Conservation (phyloP, 2,888 invertebrate species). For the Lepidonotus clava region DNA sequence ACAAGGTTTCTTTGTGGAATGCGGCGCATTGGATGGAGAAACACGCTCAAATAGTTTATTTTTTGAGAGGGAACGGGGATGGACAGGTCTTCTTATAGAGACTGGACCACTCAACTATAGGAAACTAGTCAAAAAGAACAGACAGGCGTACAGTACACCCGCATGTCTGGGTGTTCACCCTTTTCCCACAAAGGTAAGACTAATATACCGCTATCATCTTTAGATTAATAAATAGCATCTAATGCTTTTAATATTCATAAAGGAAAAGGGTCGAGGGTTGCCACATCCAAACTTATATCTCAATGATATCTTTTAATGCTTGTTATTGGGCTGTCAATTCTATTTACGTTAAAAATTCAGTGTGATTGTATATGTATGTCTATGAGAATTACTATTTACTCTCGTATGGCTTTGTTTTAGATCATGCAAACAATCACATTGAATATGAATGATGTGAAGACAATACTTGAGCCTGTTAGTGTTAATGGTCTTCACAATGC, state of each 20-base stretch:
- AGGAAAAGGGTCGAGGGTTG: no score
- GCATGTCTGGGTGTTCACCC: constrained; percentile 45
- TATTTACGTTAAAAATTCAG: background rate
- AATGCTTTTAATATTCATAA: no score
- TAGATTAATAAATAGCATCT: no score
- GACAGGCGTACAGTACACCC: constrained; percentile 83
- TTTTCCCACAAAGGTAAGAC: constrained; percentile 28
- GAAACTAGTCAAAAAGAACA: constrained; percentile 83
- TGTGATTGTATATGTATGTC: background rate
- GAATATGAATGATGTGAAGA: no score
- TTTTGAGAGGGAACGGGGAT: constrained; percentile 86
- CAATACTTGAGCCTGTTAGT: no score
- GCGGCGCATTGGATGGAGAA: constrained; percentile 84
- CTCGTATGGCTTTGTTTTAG: no score
- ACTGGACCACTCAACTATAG: constrained; percentile 39
- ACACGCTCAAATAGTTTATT: constrained; percentile 86
- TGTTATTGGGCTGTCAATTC: background rate
- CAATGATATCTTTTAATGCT: no score
- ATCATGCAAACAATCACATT: no score
- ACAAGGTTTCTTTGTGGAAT: constrained; percentile 88
- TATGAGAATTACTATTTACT: no score
- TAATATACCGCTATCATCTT: no score
- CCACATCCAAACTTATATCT: no score
- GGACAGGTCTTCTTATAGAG: constrained; percentile 89
- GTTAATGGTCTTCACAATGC: no score